Conservation (phyloP, 2,797 vertebrate genomes). For the Epinephelus malabaricus region DNA sequence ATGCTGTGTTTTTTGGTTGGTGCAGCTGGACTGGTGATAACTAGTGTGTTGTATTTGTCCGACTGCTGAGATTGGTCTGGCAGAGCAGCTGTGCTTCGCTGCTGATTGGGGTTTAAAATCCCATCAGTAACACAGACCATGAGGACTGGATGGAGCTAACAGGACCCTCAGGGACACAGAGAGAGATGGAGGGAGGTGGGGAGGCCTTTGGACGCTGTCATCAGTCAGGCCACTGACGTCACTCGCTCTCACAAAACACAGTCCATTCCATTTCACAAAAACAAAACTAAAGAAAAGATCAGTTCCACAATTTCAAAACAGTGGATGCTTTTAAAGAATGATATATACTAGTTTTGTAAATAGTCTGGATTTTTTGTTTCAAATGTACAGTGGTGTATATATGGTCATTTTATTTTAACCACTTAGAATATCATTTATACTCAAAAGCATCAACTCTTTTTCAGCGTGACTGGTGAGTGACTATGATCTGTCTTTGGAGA, state of each 20-base stretch:
- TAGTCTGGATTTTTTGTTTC: background rate
- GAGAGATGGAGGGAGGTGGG: slow-evolving; percentile 43
- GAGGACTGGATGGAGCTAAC: slow-evolving; percentile 51
- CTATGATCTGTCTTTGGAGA: slow-evolving; percentile 13
- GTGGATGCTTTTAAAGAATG: background rate
- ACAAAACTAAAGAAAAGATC: background rate
- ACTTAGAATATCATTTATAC: too few relatives aligned
- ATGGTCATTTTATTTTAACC: background rate
- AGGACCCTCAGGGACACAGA: slow-evolving; percentile 51
- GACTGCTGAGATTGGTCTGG: slow-evolving; percentile 16
- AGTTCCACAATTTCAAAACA: background rate
- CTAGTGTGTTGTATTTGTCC: slow-evolving; percentile 34
- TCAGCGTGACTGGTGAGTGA: background rate
- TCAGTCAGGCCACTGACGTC: slow-evolving; percentile 69
- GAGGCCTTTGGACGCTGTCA: slow-evolving; percentile 51
- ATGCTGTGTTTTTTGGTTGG: slow-evolving; percentile 1
- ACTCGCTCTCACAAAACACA: slow-evolving; percentile 46
- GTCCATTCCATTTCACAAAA: slow-evolving; percentile 12
- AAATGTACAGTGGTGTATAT: background rate
- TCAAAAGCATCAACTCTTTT: background rate
- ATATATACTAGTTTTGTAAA: background rate
- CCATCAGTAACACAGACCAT: slow-evolving; percentile 39
- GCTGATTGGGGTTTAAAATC: slow-evolving; percentile 49
- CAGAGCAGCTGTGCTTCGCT: slow-evolving; percentile 43
- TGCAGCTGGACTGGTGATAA: slow-evolving; percentile 6